These are phyloP conservation scores for Cyrtonyx montezumae DNA, from an alignment of 2,113 vertebrate genomes.

Conservation along the genomic window DNA sequence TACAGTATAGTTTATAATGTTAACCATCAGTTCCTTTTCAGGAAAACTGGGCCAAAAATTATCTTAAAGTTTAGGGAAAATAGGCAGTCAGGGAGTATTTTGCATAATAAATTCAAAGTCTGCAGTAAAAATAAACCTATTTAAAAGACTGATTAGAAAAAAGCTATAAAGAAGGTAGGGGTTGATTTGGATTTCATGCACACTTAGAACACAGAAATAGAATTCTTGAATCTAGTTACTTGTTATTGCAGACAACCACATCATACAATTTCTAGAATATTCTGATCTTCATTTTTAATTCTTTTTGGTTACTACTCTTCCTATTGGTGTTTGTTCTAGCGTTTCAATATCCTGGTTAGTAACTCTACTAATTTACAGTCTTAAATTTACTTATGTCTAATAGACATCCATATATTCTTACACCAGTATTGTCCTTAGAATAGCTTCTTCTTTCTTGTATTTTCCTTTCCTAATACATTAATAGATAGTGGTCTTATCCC, in stretches of 20 bases:
- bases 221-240: neutral
- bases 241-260: neutral
- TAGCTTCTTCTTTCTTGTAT: neutral
- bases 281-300: neutral
- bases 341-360: neutral
- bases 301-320: neutral
- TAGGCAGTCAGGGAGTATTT: slow-evolving; percentile 13
- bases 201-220: neutral
- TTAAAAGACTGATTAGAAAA: neutral
- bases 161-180: neutral
- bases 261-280: neutral
- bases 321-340: neutral
- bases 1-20: slow-evolving; percentile 39
- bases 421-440: neutral
- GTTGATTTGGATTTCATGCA: neutral
- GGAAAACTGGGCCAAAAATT: slow-evolving; percentile 28
- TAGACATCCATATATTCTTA: neutral
- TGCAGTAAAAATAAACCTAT: slow-evolving; percentile 19
- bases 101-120: slow-evolving; percentile 18
- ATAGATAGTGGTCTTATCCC: neutral
- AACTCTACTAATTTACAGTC: neutral
- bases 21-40: slow-evolving; percentile 24
- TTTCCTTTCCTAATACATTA: neutral
- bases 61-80: neutral
- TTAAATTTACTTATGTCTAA: neutral